Evolutionary conservation across 2,797 vertebrate species (phyloP), one percentile per base, ranked within the genome.

Genomic region (Crenichthys baileyi): DNA sequence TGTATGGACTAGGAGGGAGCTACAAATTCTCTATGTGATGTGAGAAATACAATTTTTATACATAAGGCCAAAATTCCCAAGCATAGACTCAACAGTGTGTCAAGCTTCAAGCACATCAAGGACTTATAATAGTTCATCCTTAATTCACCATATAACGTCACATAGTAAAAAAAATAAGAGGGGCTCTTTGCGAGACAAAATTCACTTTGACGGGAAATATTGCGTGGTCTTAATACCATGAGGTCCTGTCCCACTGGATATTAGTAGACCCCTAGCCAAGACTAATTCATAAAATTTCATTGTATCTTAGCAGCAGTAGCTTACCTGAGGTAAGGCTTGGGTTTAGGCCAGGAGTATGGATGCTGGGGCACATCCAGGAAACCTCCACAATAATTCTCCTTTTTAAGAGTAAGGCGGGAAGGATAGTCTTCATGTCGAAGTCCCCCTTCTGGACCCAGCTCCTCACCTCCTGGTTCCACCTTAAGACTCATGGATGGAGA

Each of bases 301-400:
- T 39, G 31, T 18, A 39, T 67, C 22, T 24, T 41, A 72, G 26
- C 12, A 73, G n/a, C 50, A 65, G 61, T 48, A n/a, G 63, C 29
- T 75, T 95, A 99, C 98, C 98, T 99, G 95, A 97, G 89, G 83
- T 98, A 98, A 78, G 97, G 94, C 94, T 98, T 98, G 87, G 98
- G 98, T 95, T 98, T 97, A 76, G 96, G 96, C 98, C 98, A 99
- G 50, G 94, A 95, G 91, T 97, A 99, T 0, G 97, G 95, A 87
- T 96, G 96, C 90, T 97, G 98, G 0, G 98, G 98, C 82, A 99
- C 98, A 0, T 97, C 97, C 85, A 99, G 95, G 89, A 98, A 99
- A 81, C 98, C 97, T 81, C 97, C 97, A 0, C 97, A 97, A 92
- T 97, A 98, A 92, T 92, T 94, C 79, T 97, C 97, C 88, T 99